Percentiles rank a stretch among this genome's conserved stretches.
Conservation (phyloP, 2,113 vertebrate genomes). For the Mustela lutreola region DNA sequence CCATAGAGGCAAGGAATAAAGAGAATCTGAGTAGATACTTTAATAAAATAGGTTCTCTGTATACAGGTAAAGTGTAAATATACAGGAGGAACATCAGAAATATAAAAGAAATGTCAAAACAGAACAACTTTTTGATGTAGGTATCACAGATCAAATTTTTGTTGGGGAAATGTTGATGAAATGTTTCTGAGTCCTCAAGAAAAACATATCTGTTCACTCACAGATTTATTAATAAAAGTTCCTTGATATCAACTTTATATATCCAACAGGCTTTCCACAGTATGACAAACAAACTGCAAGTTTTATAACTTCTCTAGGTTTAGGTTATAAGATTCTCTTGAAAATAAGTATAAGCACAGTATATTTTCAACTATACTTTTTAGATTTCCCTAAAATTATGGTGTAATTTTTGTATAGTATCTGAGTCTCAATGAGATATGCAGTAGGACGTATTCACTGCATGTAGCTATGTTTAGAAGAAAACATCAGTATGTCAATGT, state of each 20-base stretch:
- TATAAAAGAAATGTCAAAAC: slow-evolving; percentile 55
- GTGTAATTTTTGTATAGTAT: background rate
- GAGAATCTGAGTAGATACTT: background rate
- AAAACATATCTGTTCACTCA: background rate
- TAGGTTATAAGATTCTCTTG: background rate
- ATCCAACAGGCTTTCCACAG: background rate
- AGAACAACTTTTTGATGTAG: slow-evolving; percentile 52
- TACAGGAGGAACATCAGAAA: background rate
- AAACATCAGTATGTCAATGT: background rate
- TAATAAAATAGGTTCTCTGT: slow-evolving; percentile 54
- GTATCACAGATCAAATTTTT: slow-evolving; percentile 61
- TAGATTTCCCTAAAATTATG: slow-evolving; percentile 17
- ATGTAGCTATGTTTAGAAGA: background rate
- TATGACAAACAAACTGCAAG: background rate
- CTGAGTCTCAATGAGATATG: background rate
- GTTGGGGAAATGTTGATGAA: slow-evolving; percentile 60
- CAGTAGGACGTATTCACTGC: background rate
- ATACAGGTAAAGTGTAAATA: slow-evolving; percentile 46
- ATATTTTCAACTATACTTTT: background rate
- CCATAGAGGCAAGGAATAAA: background rate
- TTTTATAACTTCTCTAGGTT: background rate
- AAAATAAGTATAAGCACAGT: background rate
- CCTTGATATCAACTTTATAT: slow-evolving; percentile 5
- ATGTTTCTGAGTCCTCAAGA: slow-evolving; percentile 18
- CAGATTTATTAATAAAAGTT: slow-evolving; percentile 21